A percentile compares a stretch with the other conserved stretches of the same genome.
phyloP scores from a whole-genome alignment of 2,113 vertebrate genomes.

The Hyaena hyaena region DNA sequence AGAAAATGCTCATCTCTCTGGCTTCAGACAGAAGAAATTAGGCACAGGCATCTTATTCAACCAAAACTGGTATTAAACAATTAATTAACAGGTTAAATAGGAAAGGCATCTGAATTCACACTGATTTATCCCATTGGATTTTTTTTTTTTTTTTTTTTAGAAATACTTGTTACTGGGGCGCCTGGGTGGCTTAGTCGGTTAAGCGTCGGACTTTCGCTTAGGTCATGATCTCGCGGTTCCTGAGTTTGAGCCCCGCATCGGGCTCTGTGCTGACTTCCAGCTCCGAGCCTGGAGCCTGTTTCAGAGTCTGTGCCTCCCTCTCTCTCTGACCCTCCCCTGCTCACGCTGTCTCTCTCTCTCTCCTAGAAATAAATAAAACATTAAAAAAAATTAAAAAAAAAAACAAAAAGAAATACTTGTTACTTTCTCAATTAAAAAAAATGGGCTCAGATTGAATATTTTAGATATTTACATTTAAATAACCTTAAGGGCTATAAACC shows the following conservation, averaged over 20 bases:
- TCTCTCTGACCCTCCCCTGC: too few relatives aligned
- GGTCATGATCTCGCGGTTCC: too few relatives aligned
- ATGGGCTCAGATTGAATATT: background rate
- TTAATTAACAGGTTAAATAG: background rate
- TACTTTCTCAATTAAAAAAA: background rate
- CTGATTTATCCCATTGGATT: background rate
- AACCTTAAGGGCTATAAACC: background rate
- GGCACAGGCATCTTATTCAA: background rate
- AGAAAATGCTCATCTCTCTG: background rate
- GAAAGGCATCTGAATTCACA: background rate
- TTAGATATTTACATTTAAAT: conserved; percentile 17
- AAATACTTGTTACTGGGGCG: background rate
- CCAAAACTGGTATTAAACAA: background rate
- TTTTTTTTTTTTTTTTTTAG: background rate
- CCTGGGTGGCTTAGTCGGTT: too few relatives aligned
- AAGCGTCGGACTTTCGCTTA: too few relatives aligned
- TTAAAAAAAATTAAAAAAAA: too few relatives aligned
- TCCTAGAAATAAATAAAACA: too few relatives aligned
- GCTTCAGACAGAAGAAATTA: background rate
- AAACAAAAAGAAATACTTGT: background rate
- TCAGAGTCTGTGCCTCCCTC: too few relatives aligned
- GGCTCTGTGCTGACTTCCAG: too few relatives aligned
- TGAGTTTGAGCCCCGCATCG: too few relatives aligned
- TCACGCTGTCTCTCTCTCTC: too few relatives aligned
- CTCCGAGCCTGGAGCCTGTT: too few relatives aligned